Base-by-base conservation (phyloP, 1,140 invertebrate species). In the Panulirus ornatus region DNA sequence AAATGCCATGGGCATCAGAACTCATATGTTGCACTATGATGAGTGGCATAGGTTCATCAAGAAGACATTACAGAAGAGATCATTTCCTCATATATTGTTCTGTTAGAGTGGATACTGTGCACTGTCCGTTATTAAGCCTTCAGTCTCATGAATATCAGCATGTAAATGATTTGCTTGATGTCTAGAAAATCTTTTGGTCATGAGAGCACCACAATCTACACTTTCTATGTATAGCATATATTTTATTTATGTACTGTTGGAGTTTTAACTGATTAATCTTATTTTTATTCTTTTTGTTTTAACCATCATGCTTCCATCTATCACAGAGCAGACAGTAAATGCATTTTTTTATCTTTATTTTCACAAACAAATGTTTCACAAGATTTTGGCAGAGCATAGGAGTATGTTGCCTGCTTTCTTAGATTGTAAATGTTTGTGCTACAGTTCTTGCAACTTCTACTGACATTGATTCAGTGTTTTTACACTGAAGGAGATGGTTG, bases 121-220 rank as follows among this genome's bases (percentile, higher is more conserved):
- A 83, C 88, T 58, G n/a, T 44, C 51, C 47, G n/a, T 9, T 30
- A 89, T 51, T 88, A 82, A 66, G 63, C 40, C 47, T 76, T 47
- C 66, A 47, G 71, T 73, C 44, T 75, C 8, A 63, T 76, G 38
- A 73, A 82, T 58, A 84, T 75, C 40, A 83, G 88, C 88, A 89
- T 89, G 88, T 89, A 86, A 75, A 81, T 88, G 75, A 88, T n/a
- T 82, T 88, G 78, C 66, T 75, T 76, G 66, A 63, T 83, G 81
- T 89, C 30, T 89, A 89, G 81, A 76, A 54, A 66, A 79, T 83
- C 79, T 83, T 47, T 89, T 83, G 79, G 79, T 89, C 79, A 89
- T 84, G 79, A 89, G 88, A 71, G 70, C 88, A 83, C 51, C 70
- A 89, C 44, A 89, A 51, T 75, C 47, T 63, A 88, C 71, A 81